These are phyloP conservation scores for Sialia sialis DNA, from an alignment of 2,113 vertebrate species.

Conservation along the genomic window DNA sequence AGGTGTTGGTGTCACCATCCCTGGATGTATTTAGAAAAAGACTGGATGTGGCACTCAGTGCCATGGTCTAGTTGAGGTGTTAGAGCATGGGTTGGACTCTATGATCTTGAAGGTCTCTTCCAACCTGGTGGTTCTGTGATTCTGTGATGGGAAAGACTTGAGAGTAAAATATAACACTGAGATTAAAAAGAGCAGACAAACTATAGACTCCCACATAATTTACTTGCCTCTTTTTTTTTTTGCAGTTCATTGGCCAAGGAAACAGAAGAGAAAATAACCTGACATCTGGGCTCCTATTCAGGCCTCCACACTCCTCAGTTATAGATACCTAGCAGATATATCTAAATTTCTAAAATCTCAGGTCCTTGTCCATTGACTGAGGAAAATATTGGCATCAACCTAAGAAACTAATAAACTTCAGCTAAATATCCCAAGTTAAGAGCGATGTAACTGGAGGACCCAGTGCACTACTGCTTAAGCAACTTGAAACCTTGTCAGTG, in stretches of 20 bases:
- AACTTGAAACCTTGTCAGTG: background rate
- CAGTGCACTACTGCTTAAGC: background rate
- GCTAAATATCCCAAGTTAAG: background rate
- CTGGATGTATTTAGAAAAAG: too few relatives aligned
- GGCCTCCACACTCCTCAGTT: background rate
- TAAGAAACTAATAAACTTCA: background rate
- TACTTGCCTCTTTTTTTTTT: background rate
- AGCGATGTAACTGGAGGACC: background rate
- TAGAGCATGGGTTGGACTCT: too few relatives aligned
- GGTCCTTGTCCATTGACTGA: background rate
- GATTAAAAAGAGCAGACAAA: background rate
- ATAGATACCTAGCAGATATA: background rate
- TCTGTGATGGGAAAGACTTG: background rate
- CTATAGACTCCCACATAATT: background rate
- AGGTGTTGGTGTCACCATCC: too few relatives aligned
- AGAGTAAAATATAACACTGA: background rate
- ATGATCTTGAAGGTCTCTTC: too few relatives aligned
- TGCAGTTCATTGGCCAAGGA: background rate
- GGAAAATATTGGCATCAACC: background rate
- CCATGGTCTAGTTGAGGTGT: too few relatives aligned
- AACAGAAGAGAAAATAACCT: background rate
- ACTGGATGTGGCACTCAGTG: too few relatives aligned
- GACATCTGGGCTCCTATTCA: background rate
- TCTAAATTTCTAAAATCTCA: background rate
- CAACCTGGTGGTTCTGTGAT: too few relatives aligned